Conservation (phyloP, 2,797 vertebrate genomes). For the Gymnocypris eckloni region DNA sequence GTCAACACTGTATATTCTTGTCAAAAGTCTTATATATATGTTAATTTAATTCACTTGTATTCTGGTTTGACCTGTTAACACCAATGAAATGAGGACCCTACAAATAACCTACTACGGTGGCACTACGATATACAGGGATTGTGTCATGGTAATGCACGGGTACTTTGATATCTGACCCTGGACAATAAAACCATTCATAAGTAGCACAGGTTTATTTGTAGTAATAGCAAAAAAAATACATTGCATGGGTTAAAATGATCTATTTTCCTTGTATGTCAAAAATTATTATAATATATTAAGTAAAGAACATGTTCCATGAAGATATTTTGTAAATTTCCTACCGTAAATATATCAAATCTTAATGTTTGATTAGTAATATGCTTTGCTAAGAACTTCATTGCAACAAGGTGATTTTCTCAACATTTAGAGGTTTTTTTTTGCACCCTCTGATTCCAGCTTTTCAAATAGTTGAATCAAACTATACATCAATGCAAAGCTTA, state of each 20-base stretch:
- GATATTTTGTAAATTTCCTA: neutral
- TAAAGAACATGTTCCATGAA: neutral
- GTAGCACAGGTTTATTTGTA: too few relatives aligned
- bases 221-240: too few relatives aligned
- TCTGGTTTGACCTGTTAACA: neutral
- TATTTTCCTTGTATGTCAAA: too few relatives aligned
- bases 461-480: neutral
- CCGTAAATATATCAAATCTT: neutral
- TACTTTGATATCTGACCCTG: neutral
- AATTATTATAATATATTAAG: neutral
- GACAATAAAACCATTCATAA: too few relatives aligned
- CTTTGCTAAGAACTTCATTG: neutral
- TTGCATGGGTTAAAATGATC: neutral
- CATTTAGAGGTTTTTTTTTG: too few relatives aligned
- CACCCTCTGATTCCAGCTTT: neutral
- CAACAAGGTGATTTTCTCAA: neutral
- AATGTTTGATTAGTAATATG: neutral
- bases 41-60: neutral
- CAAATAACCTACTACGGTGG: neutral
- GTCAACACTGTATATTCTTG: neutral
- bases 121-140: neutral
- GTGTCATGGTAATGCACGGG: neutral
- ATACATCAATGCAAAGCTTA: neutral
- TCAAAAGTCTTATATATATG: neutral
- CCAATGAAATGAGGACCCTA: neutral